A percentile compares a stretch with the other conserved stretches of the same genome.
Evolutionary conservation across 2,888 invertebrate species (phyloP).

Genomic region (Rhagonycha fulva): DNA sequence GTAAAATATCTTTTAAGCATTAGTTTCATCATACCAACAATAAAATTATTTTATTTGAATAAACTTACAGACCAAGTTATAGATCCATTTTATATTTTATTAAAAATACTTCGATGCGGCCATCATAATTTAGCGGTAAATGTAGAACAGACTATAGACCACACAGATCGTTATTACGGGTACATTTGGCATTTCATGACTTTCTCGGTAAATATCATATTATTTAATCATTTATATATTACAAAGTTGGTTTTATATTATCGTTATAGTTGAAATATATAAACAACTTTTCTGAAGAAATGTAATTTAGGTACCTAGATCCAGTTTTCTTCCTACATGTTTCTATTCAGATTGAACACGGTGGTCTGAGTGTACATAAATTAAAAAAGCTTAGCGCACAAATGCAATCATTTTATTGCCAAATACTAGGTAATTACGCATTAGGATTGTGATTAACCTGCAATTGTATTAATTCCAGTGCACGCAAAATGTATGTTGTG

Average conservation of each 20-base stretch:
- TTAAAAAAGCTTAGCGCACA: background rate
- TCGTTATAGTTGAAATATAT: background rate
- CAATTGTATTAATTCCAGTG: background rate
- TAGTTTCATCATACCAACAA: background rate
- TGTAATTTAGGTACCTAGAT: background rate
- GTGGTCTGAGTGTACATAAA: background rate
- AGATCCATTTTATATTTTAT: background rate
- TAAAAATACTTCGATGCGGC: constrained; percentile 16
- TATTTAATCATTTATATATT: background rate
- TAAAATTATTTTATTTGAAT: background rate
- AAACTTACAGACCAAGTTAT: constrained; percentile 2
- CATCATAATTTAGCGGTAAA: constrained; percentile 25
- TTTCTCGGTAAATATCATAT: constrained; percentile 6
- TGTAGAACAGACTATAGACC: constrained; percentile 23
- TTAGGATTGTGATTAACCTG: background rate
- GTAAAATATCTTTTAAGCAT: background rate
- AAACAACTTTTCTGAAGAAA: background rate
- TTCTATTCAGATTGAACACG: background rate
- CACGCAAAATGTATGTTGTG: background rate
- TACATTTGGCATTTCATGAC: constrained; percentile 16
- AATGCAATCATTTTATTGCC: background rate
- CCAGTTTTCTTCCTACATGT: background rate
- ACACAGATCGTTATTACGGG: constrained; percentile 20
- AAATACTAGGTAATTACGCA: background rate
- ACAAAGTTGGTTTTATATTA: background rate